Conservation (phyloP, 2,797 vertebrate genomes). For the Gorsachius magnificus region DNA sequence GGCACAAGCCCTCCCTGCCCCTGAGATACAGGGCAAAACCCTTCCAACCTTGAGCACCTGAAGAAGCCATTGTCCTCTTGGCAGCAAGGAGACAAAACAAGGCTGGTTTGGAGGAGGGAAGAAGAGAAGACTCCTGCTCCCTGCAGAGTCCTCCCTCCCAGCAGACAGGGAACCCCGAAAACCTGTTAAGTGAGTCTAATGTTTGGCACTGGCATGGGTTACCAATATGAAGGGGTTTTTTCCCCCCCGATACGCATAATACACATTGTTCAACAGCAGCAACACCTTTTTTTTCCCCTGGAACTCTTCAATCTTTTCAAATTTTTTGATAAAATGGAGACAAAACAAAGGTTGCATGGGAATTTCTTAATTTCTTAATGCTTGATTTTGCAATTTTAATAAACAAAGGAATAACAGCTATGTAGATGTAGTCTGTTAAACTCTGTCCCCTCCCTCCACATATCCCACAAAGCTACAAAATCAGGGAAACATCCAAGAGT, state of each 20-base stretch:
- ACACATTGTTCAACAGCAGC: not conserved
- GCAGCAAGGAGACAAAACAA: not conserved
- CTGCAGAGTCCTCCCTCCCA: not conserved
- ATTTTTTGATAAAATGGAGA: not conserved
- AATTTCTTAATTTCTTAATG: not conserved
- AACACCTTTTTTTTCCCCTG: not conserved
- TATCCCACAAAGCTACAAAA: not conserved
- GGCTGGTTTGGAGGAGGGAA: not conserved
- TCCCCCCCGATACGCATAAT: not conserved
- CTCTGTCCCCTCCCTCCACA: not conserved
- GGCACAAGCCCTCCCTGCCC: not conserved
- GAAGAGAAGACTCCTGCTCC: not conserved
- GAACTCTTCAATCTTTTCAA: not conserved
- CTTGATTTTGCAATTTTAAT: not conserved
- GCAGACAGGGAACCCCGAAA: not conserved
- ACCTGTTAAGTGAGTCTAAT: not conserved
- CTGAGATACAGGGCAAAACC: not conserved
- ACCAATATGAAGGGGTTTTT: not conserved
- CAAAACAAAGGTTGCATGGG: not conserved
- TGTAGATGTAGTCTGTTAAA: not conserved
- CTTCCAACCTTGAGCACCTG: not conserved
- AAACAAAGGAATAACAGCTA: not conserved
- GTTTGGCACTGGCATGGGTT: not conserved
- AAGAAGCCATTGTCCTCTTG: not conserved
- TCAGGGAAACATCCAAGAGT: not conserved